Conservation (phyloP, 2,888 invertebrate species). For the Octonoba sinensis region DNA sequence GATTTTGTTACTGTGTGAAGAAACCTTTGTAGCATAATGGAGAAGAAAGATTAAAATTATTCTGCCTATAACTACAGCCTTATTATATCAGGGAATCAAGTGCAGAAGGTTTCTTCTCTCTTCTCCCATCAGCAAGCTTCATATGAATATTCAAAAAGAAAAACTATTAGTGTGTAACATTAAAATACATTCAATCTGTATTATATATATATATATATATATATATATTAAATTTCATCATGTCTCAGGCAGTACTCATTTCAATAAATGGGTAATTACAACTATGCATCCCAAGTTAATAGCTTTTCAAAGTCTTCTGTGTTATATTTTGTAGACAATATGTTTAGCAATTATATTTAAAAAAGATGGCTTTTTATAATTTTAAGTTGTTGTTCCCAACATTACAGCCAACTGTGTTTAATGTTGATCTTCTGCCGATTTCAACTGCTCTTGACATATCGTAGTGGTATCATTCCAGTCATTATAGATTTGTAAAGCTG, state of each 20-base stretch:
- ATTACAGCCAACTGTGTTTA: slow-evolving; percentile 36
- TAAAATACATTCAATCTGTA: slow-evolving; percentile 2
- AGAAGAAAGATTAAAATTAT: slow-evolving; percentile 49
- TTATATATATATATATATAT: slow-evolving; percentile 2
- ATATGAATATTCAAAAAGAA: slow-evolving; percentile 17
- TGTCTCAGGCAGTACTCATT: slow-evolving; percentile 49
- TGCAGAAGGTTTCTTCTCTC: slow-evolving; percentile 47
- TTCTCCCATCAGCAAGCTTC: slow-evolving; percentile 36
- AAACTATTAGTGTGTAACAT: slow-evolving; percentile 15
- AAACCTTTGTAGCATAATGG: slow-evolving; percentile 38
- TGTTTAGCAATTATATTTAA: slow-evolving; percentile 10
- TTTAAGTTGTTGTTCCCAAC: slow-evolving; percentile 29
- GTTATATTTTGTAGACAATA: slow-evolving; percentile 52
- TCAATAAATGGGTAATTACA: slow-evolving; percentile 21
- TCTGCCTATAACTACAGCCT: slow-evolving; percentile 59
- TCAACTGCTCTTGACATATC: slow-evolving; percentile 54
- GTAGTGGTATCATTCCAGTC: slow-evolving; percentile 53
- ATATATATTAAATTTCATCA: slow-evolving; percentile 28
- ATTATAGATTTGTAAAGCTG: slow-evolving; percentile 29
- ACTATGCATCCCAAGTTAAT: slow-evolving; percentile 36
- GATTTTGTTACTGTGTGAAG: slow-evolving; percentile 54
- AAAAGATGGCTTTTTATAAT: neutral
- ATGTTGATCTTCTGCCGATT: slow-evolving; percentile 36
- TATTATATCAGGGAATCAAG: slow-evolving; percentile 63
- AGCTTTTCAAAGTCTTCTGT: slow-evolving; percentile 35